A percentile compares a stretch with the other conserved stretches of the same genome.
Evolutionary conservation across 2,888 invertebrate species (phyloP).

Genomic region (Taphrorychus bicolor): DNA sequence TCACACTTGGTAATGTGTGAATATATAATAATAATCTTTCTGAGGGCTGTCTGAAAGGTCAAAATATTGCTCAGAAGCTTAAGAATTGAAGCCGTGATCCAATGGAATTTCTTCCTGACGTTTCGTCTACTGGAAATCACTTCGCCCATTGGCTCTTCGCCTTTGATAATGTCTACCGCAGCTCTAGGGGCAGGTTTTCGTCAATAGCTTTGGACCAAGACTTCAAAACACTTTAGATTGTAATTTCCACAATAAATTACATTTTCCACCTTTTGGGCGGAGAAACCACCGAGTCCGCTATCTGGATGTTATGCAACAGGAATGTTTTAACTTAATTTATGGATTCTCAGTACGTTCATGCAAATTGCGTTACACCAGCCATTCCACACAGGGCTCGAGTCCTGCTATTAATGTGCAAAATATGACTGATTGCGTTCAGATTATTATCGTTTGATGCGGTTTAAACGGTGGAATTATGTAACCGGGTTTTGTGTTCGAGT

Average conservation of each 20-base stretch:
- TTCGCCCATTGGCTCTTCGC: no score
- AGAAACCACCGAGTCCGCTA: conserved; percentile 25
- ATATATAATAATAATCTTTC: no score
- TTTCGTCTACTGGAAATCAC: no score
- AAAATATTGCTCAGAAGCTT: no score
- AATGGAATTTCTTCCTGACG: no score
- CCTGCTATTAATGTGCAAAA: conserved; percentile 12
- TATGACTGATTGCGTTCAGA: conserved; percentile 3
- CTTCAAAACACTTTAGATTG: no score
- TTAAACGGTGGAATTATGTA: neutral
- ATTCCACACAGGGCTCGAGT: conserved; percentile 5
- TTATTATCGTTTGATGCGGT: conserved; percentile 9
- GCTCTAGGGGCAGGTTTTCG: no score
- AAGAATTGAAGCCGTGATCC: no score
- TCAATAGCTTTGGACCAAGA: no score
- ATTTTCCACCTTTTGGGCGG: conserved; percentile 31
- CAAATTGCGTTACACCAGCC: conserved; percentile 24
- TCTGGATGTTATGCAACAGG: conserved; percentile 26
- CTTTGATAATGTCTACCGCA: no score
- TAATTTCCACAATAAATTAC: conserved; percentile 36
- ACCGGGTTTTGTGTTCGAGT: conserved; percentile 1
- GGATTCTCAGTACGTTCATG: conserved; percentile 25
- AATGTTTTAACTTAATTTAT: conserved; percentile 33
- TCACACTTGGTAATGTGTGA: no score
- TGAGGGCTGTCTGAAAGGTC: no score